Evolutionary conservation across 2,797 vertebrate genomes (phyloP).

Genomic region (Eidolon dupreanum): DNA sequence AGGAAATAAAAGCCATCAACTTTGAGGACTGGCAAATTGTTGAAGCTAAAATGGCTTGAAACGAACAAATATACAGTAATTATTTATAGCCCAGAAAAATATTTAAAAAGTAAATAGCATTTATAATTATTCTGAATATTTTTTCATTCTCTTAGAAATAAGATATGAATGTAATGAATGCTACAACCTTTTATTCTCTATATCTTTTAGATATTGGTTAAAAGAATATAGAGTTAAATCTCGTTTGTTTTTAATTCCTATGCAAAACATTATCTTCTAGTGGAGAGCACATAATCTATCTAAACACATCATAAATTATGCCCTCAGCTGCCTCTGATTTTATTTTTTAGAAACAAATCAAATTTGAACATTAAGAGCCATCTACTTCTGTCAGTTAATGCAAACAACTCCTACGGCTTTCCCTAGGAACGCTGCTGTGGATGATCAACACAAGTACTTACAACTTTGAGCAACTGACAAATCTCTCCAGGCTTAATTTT

Average conservation of each 20-base stretch:
- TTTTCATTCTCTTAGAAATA: conserved; percentile 30
- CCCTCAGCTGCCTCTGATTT: conserved; percentile 41
- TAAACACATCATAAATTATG: conserved; percentile 52
- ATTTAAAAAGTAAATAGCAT: conserved; percentile 27
- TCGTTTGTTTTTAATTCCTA: conserved; percentile 48
- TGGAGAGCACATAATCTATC: not conserved
- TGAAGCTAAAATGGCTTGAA: conserved; percentile 13
- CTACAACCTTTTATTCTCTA: not conserved
- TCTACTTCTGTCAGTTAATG: conserved; percentile 27
- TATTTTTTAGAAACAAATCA: conserved; percentile 59
- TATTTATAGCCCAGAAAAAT: not conserved
- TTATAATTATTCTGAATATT: conserved; percentile 29
- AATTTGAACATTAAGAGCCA: conserved; percentile 56
- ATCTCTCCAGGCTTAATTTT: conserved; percentile 20
- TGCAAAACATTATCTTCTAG: conserved; percentile 15
- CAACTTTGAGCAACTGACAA: not conserved
- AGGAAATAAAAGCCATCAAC: conserved; percentile 24
- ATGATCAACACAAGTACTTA: not conserved
- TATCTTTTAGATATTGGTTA: not conserved
- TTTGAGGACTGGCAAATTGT: conserved; percentile 24
- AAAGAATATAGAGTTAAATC: conserved; percentile 37
- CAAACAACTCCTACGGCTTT: conserved; percentile 28
- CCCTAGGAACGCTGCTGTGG: not conserved
- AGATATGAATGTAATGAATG: conserved; percentile 21
- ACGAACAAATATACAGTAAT: not conserved